Evolutionary conservation across 2,797 vertebrate species (phyloP).

Genomic region (Microchirus variegatus): DNA sequence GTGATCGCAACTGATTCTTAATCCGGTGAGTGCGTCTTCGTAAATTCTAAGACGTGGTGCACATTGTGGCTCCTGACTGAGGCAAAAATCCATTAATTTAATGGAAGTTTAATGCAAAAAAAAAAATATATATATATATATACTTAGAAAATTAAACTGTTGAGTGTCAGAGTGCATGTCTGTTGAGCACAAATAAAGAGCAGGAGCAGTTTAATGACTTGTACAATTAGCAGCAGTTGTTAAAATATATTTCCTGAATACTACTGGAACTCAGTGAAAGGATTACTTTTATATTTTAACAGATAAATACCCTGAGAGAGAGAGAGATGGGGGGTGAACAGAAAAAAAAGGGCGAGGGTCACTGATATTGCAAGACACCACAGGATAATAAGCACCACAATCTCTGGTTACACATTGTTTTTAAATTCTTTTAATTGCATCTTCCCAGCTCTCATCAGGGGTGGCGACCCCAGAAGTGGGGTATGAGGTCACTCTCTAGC

Average conservation of each 20-base stretch:
- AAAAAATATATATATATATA: constrained; percentile 10
- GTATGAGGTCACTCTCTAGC: constrained; percentile 77
- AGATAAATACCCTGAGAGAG: constrained; percentile 50
- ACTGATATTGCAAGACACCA: constrained; percentile 58
- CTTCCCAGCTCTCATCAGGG: constrained; percentile 78
- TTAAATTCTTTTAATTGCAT: constrained; percentile 85
- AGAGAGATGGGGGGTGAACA: constrained; percentile 3
- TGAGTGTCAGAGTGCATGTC: not conserved
- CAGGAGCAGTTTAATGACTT: constrained; percentile 54
- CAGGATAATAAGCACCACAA: constrained; percentile 73
- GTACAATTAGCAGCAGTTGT: constrained; percentile 48
- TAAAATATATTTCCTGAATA: constrained; percentile 44
- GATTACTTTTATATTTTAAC: constrained; percentile 62
- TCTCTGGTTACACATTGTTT: constrained; percentile 78
- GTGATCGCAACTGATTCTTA: constrained; percentile 64
- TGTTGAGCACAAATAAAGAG: constrained; percentile 2
- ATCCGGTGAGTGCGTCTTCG: constrained; percentile 25
- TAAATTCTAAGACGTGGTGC: constrained; percentile 42
- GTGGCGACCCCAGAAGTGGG: constrained; percentile 79
- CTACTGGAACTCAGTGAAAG: constrained; percentile 40
- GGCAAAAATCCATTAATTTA: constrained; percentile 27
- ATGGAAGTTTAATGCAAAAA: constrained; percentile 14
- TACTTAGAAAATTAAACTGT: constrained; percentile 1
- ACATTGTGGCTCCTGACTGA: constrained; percentile 26
- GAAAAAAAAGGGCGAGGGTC: constrained; percentile 45